Base-by-base conservation (phyloP, 1,140 invertebrate species). In the Oryzaephilus surinamensis region DNA sequence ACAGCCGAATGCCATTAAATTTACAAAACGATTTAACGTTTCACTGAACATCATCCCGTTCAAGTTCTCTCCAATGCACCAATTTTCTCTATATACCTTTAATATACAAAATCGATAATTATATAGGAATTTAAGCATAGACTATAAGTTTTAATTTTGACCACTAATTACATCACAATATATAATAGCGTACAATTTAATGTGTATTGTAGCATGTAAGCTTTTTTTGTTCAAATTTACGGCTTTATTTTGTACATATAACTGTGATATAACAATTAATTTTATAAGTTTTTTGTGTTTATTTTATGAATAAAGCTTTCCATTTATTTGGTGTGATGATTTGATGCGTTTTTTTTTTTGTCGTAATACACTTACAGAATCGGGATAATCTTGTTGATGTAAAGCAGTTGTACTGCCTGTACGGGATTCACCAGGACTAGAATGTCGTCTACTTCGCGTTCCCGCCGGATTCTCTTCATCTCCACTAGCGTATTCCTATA, bases 381-480 rank as follows among this genome's bases (percentile, higher is more conserved):
- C 75, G 2, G 57, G 48, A 63, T 76, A 78, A 58, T 76, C 74
- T 50, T 67, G 62, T 35, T 71, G 69, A 51, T 72, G 70, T 18
- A 73, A 50, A 6, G 66, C 70, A 11, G 67, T 72, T 11, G 70
- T 71, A 57, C 71, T 73, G 46, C 70, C 71, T 33, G 71, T 65
- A 46, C 71, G 54, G 7, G 69, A 72, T 49, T 72, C 72, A 38
- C 71, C 71, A 48, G 74, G 74, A 62, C 73, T 75, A 41, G 76
- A 75, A 62, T 77, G 74, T 57, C 76, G 56, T 43, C 73, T 57
- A 52, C 72, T 77, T 36, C 73, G 64, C 41, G 69, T 61, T 32
- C 74, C 73, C 48, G 72, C 70, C 46, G 71, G 70, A 64, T 77
- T 74, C 58, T 77, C 71, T 59, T 72, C 56, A 23, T 61, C 60